These are phyloP conservation scores for Volucella inflata DNA, from an alignment of 2,888 invertebrate species.

Conservation along the genomic window DNA sequence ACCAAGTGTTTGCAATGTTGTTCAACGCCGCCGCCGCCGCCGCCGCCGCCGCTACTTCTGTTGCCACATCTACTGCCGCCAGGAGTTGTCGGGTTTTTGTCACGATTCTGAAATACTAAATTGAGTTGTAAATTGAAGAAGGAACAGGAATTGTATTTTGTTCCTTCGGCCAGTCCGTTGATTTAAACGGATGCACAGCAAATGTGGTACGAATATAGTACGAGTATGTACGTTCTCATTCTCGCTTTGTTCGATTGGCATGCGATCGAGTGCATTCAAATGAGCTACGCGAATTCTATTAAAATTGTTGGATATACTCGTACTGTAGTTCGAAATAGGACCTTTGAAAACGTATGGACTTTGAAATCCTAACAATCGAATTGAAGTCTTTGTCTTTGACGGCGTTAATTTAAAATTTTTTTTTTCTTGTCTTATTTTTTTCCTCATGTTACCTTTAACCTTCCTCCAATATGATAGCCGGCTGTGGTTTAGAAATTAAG, in stretches of 20 bases:
- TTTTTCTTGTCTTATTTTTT: too few relatives aligned
- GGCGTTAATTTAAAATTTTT: too few relatives aligned
- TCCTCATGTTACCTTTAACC: too few relatives aligned
- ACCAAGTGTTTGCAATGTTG: slow-evolving; percentile 2
- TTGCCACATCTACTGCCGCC: slow-evolving; percentile 10
- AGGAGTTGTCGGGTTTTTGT: slow-evolving; percentile 70
- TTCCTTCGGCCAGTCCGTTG: slow-evolving; percentile 35
- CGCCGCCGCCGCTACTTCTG: background rate
- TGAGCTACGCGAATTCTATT: slow-evolving; percentile 20
- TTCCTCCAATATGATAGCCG: too few relatives aligned
- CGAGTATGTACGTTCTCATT: slow-evolving; percentile 62
- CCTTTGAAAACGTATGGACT: too few relatives aligned
- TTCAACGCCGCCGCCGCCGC: slow-evolving; percentile 32
- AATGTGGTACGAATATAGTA: slow-evolving; percentile 21
- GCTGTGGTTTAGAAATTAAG: too few relatives aligned
- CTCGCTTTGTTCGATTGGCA: slow-evolving; percentile 58
- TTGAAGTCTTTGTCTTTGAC: too few relatives aligned
- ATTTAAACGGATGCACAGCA: slow-evolving; percentile 24
- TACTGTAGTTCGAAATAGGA: too few relatives aligned
- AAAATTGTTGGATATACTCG: background rate
- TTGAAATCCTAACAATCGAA: too few relatives aligned
- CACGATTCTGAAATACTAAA: slow-evolving; percentile 69
- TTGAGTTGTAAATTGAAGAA: slow-evolving; percentile 73
- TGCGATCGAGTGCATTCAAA: slow-evolving; percentile 64
- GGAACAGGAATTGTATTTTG: slow-evolving; percentile 61